Evolutionary conservation across 1,140 invertebrate species (phyloP), one percentile per base, ranked within the genome.

Genomic region (Gryllus bimaculatus): DNA sequence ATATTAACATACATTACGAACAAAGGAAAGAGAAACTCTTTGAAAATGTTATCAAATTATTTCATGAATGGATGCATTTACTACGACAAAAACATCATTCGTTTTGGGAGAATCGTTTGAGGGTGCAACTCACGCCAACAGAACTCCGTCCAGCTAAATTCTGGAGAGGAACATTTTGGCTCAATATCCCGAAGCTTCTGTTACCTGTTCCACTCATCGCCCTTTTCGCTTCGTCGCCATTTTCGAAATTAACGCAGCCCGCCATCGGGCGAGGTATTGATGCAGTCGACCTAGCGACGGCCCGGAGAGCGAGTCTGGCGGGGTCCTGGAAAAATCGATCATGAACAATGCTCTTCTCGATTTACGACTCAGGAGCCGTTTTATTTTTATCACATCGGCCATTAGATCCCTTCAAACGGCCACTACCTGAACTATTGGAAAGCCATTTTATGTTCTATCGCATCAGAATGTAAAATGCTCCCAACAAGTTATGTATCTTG

Each of bases 401-500:
- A 66, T 66, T 66, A 66, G 54, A 66, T 66, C 18, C 10, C 54
- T 66, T 66, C 54, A 66, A 66, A 66, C 54, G 54, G 18, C 54
- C 54, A 66, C 54, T 66, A 66, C 54, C 54, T 66, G 54, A 66
- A 66, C 54, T 66, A 66, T 66, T 66, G 54, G 54, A 66, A 66
- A 66, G 54, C 54, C 54, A 66, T 66, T 66, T 66, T 66, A 18
- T 66, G 54, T 66, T 66, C 54, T 66, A 66, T 66, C 54, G 54
- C 54, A 66, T 66, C 54, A 66, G 54, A 66, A 66, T 66, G 54
- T 66, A 66, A 66, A 66, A 66, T 66, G 54, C 7, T 13, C 18
- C 54, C 54, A 66, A 66, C 54, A 66, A 66, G 54, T 66, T 66
- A 66, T 66, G 54, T 66, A 66, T 66, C 54, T 66, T 66, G 54